Base-by-base conservation (phyloP, 2,113 vertebrate species). In the Pseudorasbora parva region DNA sequence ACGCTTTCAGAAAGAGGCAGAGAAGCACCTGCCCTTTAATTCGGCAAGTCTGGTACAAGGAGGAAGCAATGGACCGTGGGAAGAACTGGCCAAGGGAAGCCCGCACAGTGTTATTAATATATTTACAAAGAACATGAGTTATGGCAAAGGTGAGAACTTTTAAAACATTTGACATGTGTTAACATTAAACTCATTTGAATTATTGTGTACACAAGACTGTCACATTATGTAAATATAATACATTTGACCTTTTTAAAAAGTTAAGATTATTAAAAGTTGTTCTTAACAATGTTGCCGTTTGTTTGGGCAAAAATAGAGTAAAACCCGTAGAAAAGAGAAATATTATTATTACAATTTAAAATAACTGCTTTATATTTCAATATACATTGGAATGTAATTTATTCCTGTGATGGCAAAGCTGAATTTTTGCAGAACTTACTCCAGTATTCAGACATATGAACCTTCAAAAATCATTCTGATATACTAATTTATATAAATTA, bases 21-120 rank as follows among this genome's bases (percentile, higher is more conserved):
- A 95, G 57, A 95, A 91, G 25, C 95, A 92, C 87, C 86, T 91
- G 0, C 93, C 95, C 0, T 90, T 96, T 87, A 93, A 87, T 47
- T 78, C 93, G 33, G 87, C 91, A 25, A 54, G 27, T 69, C 81
- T 92, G 19, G 88, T 85, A 82, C 87, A 64, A 0, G 25, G 84
- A 17, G 91, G 93, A 51, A 91, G 84, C 90, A 95, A 92, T 84
- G 91, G 91, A 4, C 94, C 95, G 0, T 98, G 96, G 97, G 96
- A 97, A 86, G 98, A 99, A 76, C 91, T 99, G 82, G 92, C 93
- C 6, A 97, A 96, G 84, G 98, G 98, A 88, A 98, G 97, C 90
- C 96, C 97, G 14, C 93, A 97, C 82, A 99, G 98, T 14, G 97
- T 98, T 78, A 99, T 99, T 92, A 98, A 97, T 90, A 97, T 99